Evolutionary conservation across 2,888 invertebrate genomes (phyloP).

Genomic region (Drosophila neotestacea): DNA sequence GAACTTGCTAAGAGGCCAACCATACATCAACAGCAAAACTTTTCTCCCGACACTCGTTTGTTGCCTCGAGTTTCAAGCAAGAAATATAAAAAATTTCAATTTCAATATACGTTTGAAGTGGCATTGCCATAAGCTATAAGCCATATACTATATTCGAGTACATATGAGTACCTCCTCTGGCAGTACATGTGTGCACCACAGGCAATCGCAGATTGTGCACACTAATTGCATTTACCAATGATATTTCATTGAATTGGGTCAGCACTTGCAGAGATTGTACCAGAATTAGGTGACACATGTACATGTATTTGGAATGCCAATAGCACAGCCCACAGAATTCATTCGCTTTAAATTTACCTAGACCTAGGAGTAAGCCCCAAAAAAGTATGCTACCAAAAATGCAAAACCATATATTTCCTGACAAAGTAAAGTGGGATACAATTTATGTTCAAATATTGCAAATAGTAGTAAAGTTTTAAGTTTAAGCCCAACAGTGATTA

Average conservation of each 20-base stretch:
- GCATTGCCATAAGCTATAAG: conserved; percentile 24
- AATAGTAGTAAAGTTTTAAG: background rate
- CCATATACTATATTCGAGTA: conserved; percentile 5
- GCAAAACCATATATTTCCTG: too few species aligned
- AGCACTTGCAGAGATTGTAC: conserved; percentile 35
- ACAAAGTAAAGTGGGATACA: too few species aligned
- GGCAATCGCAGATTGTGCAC: conserved; percentile 48
- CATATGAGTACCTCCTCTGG: conserved; percentile 5
- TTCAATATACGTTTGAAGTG: conserved; percentile 19
- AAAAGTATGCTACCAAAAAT: background rate
- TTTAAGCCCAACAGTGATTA: too few species aligned
- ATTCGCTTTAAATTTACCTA: background rate
- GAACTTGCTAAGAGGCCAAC: conserved; percentile 69
- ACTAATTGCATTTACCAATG: conserved; percentile 50
- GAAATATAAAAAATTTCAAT: conserved; percentile 17
- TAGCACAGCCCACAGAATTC: conserved; percentile 1
- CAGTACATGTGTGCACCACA: conserved; percentile 15
- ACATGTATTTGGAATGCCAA: conserved; percentile 2
- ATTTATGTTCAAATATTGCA: too few species aligned
- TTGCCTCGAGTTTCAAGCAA: conserved; percentile 4
- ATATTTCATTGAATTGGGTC: conserved; percentile 63
- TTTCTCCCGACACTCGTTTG: conserved; percentile 43
- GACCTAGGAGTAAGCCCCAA: background rate
- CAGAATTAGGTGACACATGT: conserved; percentile 7
- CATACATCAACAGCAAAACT: conserved; percentile 70